phyloP scores from a whole-genome alignment of 2,797 vertebrate species.

The Sebastes kiyomatsui region DNA sequence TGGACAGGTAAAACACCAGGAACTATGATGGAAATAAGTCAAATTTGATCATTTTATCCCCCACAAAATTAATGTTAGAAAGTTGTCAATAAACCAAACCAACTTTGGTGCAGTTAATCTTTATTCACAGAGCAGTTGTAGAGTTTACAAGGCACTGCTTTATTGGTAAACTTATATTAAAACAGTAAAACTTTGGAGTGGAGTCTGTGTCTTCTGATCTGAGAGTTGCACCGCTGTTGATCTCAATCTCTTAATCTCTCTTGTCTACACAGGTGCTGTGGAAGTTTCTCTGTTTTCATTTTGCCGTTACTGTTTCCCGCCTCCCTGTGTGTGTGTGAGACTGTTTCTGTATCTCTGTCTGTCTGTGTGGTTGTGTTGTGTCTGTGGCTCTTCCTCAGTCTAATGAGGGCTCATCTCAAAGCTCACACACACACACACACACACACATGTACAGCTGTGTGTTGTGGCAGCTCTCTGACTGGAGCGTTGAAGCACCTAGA shows the following conservation, averaged over 20 bases:
- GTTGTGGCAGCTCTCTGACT: conserved; percentile 10
- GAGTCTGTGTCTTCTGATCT: background rate
- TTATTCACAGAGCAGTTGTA: background rate
- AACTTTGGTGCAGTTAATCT: background rate
- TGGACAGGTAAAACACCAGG: background rate
- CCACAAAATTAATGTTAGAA: background rate
- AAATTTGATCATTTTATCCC: background rate
- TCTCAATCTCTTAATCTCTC: conserved; percentile 33
- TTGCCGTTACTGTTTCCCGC: conserved; percentile 47
- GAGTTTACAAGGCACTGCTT: background rate
- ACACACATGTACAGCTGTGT: conserved; percentile 2
- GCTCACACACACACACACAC: background rate
- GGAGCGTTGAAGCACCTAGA: background rate
- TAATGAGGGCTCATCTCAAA: conserved; percentile 42
- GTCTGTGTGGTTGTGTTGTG: conserved; percentile 59
- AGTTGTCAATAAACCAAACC: background rate
- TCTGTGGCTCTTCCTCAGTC: conserved; percentile 56
- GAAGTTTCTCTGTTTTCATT: conserved; percentile 41
- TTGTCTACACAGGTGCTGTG: conserved; percentile 52
- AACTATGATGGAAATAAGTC: background rate
- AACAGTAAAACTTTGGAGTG: background rate
- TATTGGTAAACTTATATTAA: background rate
- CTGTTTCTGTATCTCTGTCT: conserved; percentile 35
- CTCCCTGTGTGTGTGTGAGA: background rate
- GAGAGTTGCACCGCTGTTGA: background rate